Evolutionary conservation across 2,113 vertebrate genomes (phyloP), one percentile per base, ranked within the genome.

Genomic region (Salvelinus sp.): DNA sequence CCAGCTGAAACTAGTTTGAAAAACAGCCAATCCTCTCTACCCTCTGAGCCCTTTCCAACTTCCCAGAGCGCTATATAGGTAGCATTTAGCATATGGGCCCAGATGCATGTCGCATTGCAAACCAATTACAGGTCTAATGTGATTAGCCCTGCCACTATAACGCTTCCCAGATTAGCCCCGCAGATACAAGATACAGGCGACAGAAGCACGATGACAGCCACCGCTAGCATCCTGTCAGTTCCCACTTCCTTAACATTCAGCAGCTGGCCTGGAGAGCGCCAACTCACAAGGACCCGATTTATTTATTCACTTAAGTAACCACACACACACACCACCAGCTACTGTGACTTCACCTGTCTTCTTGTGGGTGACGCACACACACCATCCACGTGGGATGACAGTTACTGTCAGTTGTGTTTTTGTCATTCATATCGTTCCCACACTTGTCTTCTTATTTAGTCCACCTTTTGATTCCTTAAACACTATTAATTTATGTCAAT

Each of bases 61-160:
- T 9, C n/a, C 20, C 9, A 22, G 25, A 28, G 22, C n/a, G 13
- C 23, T 27, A 12, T 14, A 23, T n/a, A 63, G 62, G 18, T 63
- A 57, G 54, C 54, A 14, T 57, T 57, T 25, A 63, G 62, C 33
- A 7, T 13, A 50, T 23, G 28, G 57, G 58, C 23, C 27, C 48
- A 33, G 25, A 50, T 33, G 48, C 64, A 54, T 54, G 25, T 76
- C 27, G 72, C 82, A 74, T 80, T 65, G 77, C 75, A 80, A 75
- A 80, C 74, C 78, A 79, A 81, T 83, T 84, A 83, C 76, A 81
- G 76, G 78, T 84, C 64, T 84, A 85, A 79, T 78, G 68, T 70
- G 74, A 79, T 87, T 87, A 87, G 80, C 64, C 30, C 66, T 78
- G 78, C 71, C 75, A 76, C 60, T 79, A 78, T 77, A 78, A 82